Conservation (phyloP, 2,797 vertebrate species). For the Pelobates cultripes region DNA sequence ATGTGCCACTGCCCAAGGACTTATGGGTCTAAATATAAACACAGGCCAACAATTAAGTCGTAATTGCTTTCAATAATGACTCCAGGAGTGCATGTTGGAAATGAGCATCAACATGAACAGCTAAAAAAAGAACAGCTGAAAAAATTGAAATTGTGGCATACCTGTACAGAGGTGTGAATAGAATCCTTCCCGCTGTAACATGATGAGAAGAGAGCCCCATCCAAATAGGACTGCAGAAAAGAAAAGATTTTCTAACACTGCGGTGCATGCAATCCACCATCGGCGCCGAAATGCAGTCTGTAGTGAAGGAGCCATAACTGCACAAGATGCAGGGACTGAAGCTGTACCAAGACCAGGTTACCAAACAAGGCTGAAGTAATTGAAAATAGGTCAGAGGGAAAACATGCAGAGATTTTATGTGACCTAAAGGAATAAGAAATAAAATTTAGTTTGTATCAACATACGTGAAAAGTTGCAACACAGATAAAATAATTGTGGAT, state of each 20-base stretch:
- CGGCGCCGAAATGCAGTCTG: slow-evolving; percentile 80
- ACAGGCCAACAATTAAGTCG: no score
- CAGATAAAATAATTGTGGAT: neutral
- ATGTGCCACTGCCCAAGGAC: no score
- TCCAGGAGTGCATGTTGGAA: no score
- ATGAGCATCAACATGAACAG: no score
- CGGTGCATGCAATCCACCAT: slow-evolving; percentile 90
- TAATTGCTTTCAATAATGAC: no score
- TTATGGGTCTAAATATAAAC: no score
- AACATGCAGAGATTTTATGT: neutral
- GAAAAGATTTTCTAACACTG: slow-evolving; percentile 86
- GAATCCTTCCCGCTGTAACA: slow-evolving; percentile 88
- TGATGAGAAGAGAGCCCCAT: slow-evolving; percentile 90
- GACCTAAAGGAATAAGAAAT: neutral
- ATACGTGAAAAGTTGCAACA: neutral
- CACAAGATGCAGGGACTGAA: neutral
- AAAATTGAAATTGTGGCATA: slow-evolving; percentile 48
- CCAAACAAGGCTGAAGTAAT: neutral
- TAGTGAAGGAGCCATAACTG: slow-evolving; percentile 78
- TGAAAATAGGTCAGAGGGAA: neutral
- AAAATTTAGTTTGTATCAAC: neutral
- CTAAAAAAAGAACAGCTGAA: no score
- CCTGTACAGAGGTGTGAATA: slow-evolving; percentile 85
- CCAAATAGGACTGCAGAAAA: slow-evolving; percentile 89
- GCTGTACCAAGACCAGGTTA: neutral